Conservation (phyloP, 2,113 vertebrate species). For the Rhadina sibilatrix region DNA sequence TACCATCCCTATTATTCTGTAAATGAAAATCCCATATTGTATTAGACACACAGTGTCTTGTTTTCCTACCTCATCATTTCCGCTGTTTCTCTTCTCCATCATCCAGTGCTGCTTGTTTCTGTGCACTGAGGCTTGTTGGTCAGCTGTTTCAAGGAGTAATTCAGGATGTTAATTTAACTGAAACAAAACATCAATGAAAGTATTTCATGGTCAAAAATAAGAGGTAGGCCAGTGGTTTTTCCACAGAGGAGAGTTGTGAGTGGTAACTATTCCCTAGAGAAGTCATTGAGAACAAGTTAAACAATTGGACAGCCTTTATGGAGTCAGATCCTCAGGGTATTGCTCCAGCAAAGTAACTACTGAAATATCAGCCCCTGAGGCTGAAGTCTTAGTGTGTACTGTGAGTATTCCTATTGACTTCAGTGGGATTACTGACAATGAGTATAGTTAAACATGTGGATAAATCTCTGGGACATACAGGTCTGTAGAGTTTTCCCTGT, state of each 20-base stretch:
- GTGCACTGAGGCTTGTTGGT: neutral
- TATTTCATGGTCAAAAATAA: neutral
- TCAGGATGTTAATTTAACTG: neutral
- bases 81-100: neutral
- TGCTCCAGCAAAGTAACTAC: neutral
- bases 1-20: slow-evolving; percentile 8
- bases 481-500: neutral
- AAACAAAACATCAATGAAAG: neutral
- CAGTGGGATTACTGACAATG: neutral
- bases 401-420: neutral
- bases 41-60: neutral
- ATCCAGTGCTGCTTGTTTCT: neutral
- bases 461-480: neutral
- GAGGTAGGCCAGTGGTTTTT: neutral
- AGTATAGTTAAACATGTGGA: neutral
- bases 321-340: neutral
- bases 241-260: neutral
- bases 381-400: neutral
- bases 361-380: neutral
- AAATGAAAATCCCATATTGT: slow-evolving; percentile 10
- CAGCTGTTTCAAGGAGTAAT: neutral
- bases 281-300: neutral
- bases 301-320: neutral
- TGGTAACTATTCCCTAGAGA: neutral
- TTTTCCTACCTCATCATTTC: neutral